Base-by-base conservation (phyloP, 2,888 invertebrate genomes). In the Drosophila borealis region DNA sequence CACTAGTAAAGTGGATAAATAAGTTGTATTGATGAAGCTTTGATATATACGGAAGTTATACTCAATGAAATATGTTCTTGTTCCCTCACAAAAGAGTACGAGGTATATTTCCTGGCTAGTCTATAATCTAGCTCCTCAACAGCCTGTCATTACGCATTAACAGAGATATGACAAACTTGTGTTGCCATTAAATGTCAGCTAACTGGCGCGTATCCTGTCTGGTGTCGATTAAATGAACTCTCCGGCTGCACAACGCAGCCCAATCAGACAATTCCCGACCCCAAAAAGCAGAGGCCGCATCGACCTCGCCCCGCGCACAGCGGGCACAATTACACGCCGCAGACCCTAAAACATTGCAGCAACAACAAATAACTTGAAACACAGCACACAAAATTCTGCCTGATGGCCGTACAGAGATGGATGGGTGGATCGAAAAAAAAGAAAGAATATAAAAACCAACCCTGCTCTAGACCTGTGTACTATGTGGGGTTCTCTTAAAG, bases 151-250 rank as follows among this genome's bases (percentile, higher is more conserved):
- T 68, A 69, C 56, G 53, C 70, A 86, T 89, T 88, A 88, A 74
- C 81, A 75, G 74, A 73, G 82, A 89, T 88, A 82, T 81, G 84
- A 77, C 79, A 88, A 90, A 88, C 80, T 89, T 66, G 87, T 90
- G 83, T 81, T 86, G 89, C 89, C 91, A 90, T 91, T 91, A 90
- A 91, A 91, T 89, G 88, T 81, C 84, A 87, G 81, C 71, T 80
- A 80, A 78, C 82, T 77, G 80, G 57, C 55, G 74, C 71, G 64
- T 64, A 64, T 54, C 41, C 53, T 37, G 63, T 44, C 64, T 84
- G 89, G 89, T 89, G 89, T 90, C 86, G 84, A 81, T 90, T 86
- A 85, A 87, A 89, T 88, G 89, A 89, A 82, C 81, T 74, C 60
- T 34, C 34, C 50, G 13, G 42, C 51, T 13, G 36, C 55, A 29